Percentiles rank a stretch among this genome's conserved stretches.
These are phyloP conservation scores for Dicranocentrus wangi DNA, from an alignment of 2,888 invertebrate species.

Conservation along the genomic window DNA sequence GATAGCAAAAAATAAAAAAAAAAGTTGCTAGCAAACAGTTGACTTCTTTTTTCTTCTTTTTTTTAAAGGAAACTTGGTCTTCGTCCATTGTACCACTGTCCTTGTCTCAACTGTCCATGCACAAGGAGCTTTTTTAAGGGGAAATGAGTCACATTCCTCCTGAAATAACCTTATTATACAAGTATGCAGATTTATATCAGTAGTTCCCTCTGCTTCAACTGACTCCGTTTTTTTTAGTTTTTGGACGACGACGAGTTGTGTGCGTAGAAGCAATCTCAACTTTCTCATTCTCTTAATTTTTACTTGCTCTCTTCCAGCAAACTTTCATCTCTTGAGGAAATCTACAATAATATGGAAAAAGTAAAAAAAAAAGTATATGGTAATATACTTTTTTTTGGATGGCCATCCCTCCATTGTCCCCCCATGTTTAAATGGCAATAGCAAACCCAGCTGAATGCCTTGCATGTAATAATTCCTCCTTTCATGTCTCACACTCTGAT, in stretches of 20 bases:
- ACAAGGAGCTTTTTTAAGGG: conserved; percentile 5
- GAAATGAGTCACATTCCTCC: conserved; percentile 27
- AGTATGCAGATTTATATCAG: conserved; percentile 57
- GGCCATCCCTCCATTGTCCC: conserved; percentile 46
- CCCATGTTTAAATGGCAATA: conserved; percentile 48
- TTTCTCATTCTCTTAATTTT: conserved; percentile 68
- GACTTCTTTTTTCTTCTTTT: background rate
- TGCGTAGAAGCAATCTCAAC: conserved; percentile 60
- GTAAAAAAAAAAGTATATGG: background rate
- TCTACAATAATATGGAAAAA: conserved; percentile 38
- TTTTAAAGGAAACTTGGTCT: background rate
- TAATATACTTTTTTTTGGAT: conserved; percentile 24
- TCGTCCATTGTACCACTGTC: background rate
- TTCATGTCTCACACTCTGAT: conserved; percentile 14
- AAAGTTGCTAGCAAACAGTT: no score
- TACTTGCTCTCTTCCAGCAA: conserved; percentile 61
- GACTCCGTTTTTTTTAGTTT: conserved; percentile 17
- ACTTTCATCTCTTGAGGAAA: conserved; percentile 66
- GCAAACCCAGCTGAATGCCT: conserved; percentile 12
- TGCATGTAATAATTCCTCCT: conserved; percentile 32
- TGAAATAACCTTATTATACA: conserved; percentile 32
- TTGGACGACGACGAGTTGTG: conserved; percentile 17
- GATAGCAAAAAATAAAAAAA: background rate
- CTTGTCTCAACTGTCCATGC: background rate
- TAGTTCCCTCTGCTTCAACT: conserved; percentile 30